Conservation (phyloP, 2,113 vertebrate genomes). For the Bagarius yarrelli region DNA sequence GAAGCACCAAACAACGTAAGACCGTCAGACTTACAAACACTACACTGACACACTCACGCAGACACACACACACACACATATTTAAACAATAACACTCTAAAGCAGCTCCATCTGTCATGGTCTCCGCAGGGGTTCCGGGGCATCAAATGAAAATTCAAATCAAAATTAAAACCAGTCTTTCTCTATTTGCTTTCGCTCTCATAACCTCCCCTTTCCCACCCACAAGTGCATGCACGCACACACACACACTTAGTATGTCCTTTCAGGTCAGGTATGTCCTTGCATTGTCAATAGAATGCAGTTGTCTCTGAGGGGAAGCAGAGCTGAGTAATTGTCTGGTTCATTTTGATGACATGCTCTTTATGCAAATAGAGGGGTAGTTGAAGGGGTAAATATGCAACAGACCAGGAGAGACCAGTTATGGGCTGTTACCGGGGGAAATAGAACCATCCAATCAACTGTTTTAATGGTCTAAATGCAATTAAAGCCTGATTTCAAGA, state of each 20-base stretch:
- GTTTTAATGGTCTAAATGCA: conserved; percentile 46
- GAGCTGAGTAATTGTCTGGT: conserved; percentile 47
- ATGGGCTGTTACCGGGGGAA: conserved; percentile 40
- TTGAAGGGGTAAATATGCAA: conserved; percentile 20
- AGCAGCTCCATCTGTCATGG: conserved; percentile 34
- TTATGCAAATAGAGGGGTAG: conserved; percentile 42
- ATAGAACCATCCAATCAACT: conserved; percentile 51
- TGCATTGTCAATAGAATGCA: conserved; percentile 43
- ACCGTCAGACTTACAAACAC: neutral
- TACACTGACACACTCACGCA: neutral
- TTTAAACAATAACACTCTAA: conserved; percentile 38
- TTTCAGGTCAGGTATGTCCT: conserved; percentile 47
- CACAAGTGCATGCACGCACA: neutral
- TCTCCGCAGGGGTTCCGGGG: conserved; percentile 37
- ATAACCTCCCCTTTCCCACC: conserved; percentile 18
- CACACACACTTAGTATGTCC: neutral
- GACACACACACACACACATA: neutral
- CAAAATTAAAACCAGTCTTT: conserved; percentile 37
- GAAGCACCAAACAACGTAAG: neutral
- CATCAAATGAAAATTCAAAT: conserved; percentile 47
- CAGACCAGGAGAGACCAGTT: conserved; percentile 32
- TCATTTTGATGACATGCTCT: conserved; percentile 54
- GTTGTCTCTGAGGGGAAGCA: conserved; percentile 43
- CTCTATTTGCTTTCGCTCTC: conserved; percentile 32
- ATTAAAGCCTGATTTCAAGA: conserved; percentile 52